Evolutionary conservation across 1,140 invertebrate species (phyloP).

Genomic region (Diachasmimorpha longicaudata): DNA sequence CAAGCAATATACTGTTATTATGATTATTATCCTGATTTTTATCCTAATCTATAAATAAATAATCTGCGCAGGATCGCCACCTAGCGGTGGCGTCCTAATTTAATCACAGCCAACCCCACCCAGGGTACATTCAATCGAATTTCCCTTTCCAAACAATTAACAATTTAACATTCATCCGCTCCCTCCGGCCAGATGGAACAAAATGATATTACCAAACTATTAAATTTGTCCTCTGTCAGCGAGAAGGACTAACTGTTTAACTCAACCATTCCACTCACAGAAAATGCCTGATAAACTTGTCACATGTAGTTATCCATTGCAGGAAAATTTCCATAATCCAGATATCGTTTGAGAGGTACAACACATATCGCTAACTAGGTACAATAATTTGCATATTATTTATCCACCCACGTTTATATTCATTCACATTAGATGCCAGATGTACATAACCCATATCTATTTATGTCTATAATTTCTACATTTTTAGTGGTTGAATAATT

Average conservation of each 20-base stretch:
- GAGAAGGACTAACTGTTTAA: neutral
- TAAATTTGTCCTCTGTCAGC: neutral
- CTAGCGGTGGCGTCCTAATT: too few relatives aligned
- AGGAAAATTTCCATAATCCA: neutral
- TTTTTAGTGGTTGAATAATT: neutral
- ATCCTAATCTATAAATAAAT: too few relatives aligned
- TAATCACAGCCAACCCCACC: too few relatives aligned
- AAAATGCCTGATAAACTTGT: constrained; percentile 7
- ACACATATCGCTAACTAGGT: neutral
- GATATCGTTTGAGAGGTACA: constrained; percentile 8
- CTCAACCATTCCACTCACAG: neutral
- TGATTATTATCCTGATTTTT: too few relatives aligned
- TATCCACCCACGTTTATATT: neutral
- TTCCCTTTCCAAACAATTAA: too few relatives aligned
- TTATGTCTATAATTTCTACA: neutral
- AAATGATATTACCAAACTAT: neutral
- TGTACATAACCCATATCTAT: neutral
- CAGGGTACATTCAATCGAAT: too few relatives aligned
- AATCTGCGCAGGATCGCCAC: too few relatives aligned
- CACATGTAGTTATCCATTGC: constrained; percentile 1
- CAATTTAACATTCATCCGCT: neutral
- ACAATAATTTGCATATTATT: constrained; percentile 8
- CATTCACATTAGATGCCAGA: neutral
- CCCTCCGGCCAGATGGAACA: neutral
- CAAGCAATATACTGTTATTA: too few relatives aligned